These are phyloP conservation scores for Dynastes tityus DNA, from an alignment of 2,888 invertebrate genomes.

Conservation along the genomic window DNA sequence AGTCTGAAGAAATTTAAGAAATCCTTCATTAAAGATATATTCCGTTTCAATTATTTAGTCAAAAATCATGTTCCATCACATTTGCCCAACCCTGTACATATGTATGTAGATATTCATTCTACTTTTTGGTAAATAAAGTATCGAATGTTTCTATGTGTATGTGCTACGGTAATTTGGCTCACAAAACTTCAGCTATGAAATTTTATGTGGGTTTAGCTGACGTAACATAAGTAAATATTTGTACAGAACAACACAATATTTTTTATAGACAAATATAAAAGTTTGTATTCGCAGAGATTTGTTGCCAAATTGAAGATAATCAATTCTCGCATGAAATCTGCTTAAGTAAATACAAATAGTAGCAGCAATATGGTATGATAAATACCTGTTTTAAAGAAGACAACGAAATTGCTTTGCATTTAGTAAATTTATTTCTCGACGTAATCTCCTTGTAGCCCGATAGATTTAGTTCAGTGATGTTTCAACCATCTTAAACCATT, in stretches of 20 bases:
- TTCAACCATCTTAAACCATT: no score
- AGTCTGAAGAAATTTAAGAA: no score
- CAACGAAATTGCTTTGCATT: no score
- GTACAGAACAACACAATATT: neutral
- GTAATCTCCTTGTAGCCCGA: no score
- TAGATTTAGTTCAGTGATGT: no score
- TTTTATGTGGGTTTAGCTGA: slow-evolving; percentile 3
- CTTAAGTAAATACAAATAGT: no score
- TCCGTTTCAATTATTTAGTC: no score
- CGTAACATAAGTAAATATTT: slow-evolving; percentile 14
- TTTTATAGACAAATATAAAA: slow-evolving; percentile 5
- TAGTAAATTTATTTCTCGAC: no score
- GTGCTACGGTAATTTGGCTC: neutral
- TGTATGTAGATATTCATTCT: neutral
- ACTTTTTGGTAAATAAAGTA: neutral
- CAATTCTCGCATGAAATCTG: neutral
- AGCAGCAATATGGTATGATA: no score
- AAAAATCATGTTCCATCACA: no score
- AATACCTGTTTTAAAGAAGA: no score
- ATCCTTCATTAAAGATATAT: no score
- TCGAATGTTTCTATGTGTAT: neutral
- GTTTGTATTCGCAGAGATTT: neutral
- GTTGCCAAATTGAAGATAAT: neutral
- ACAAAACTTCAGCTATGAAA: neutral
- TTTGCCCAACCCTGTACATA: neutral